These are phyloP conservation scores for Umimayanthus chanpuru DNA, from an alignment of 92 coral and sea anemone species.

Conservation along the genomic window DNA sequence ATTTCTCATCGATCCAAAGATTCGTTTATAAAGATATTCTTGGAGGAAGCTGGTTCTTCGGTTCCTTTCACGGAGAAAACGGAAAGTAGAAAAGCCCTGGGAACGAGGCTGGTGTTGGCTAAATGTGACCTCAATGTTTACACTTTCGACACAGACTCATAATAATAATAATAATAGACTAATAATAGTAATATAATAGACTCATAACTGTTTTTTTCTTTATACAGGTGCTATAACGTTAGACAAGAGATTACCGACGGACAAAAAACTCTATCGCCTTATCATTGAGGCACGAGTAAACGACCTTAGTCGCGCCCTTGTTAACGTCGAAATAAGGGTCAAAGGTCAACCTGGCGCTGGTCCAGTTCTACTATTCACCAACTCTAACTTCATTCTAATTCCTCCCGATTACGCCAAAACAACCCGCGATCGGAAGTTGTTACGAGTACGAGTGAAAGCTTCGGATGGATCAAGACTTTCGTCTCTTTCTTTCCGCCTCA, in stretches of 20 bases:
- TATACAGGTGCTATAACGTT: conserved; percentile 54
- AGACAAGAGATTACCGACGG: conserved; percentile 44
- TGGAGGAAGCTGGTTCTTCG: too few relatives aligned
- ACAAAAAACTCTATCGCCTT: conserved; percentile 55
- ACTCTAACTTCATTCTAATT: conserved; percentile 21
- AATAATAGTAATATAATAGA: too few relatives aligned
- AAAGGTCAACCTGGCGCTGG: neutral
- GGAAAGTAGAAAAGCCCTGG: too few relatives aligned
- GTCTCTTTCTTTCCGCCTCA: conserved; percentile 16
- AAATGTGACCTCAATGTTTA: too few relatives aligned
- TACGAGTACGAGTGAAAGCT: neutral
- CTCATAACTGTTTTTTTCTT: neutral
- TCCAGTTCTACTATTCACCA: conserved; percentile 11
- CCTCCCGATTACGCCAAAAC: conserved; percentile 27
- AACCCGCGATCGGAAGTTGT: neutral
- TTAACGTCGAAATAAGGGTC: conserved; percentile 63
- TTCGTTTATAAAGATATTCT: too few relatives aligned
- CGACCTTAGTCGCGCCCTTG: conserved; percentile 56
- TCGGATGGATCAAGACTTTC: conserved; percentile 32
- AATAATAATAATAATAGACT: too few relatives aligned
- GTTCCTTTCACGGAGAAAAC: too few relatives aligned
- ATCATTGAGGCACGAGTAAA: conserved; percentile 73
- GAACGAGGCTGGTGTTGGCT: too few relatives aligned
- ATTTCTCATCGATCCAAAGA: too few relatives aligned
- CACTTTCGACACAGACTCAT: neutral